Base-by-base conservation (phyloP, 2,888 invertebrate species). In the Sinopyrophorus schimmeli region DNA sequence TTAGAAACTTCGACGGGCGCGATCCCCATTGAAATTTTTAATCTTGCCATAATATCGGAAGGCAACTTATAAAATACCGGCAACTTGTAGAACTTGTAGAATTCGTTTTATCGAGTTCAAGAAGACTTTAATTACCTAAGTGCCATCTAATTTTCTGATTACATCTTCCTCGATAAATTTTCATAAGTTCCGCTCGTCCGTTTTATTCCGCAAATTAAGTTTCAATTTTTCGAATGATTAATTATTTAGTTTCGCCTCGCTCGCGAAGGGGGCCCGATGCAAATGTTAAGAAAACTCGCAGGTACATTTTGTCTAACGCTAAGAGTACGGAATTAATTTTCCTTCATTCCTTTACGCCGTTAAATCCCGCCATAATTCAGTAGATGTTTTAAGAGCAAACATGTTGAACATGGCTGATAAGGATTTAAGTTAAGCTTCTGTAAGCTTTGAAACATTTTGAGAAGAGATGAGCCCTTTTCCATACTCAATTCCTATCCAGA, bases 381-480 rank as follows among this genome's bases (percentile, higher is more conserved):
- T 18, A 9, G 24, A 34, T 42, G 34, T 34, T 42, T 42, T 42
- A 42, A 42, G 32, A 39, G 47, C 28, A 32, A 43, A 39, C 34
- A 43, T 53, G 47, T 47, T 52, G 43, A 47, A 52, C 47, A 47
- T 28, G 24, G 32, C 43, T 41, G 52, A 52, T 47, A 52, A 52
- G 46, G 28, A 28, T 52, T 38, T 39, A 30, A 15, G 17, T 15
- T 42, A 42, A 32, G 42, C 42, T 15, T 17, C 34, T 24, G 47
- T 39, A 50, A 44, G 38, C 51, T 51, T 40, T 27, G 20, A 51
- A 51, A 54, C 47, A 51, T 44, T 48, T 47, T 44, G 38, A 47
- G 43, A 51, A 51, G 50, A 47, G 50, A 50, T 51, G 51, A 54
- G 54, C 44, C 30, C 48, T 47, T 35, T 40, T 44, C 43, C 46